Percentiles rank a stretch among this genome's conserved stretches.
Conservation (phyloP, 2,113 vertebrate genomes). For the Cricetomys ansorgei region DNA sequence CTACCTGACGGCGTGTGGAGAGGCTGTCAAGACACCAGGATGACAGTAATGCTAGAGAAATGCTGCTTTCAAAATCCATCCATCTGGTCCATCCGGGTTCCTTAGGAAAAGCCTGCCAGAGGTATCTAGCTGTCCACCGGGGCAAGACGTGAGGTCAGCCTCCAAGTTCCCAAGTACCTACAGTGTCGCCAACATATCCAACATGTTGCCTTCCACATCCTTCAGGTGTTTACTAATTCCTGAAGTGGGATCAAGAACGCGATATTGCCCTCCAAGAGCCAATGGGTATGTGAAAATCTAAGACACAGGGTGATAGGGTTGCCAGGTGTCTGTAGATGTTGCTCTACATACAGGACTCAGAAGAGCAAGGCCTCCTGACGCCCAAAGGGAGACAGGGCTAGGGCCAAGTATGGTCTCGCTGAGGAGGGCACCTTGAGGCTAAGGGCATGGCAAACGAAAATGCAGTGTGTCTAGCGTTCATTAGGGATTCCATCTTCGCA, state of each 20-base stretch:
- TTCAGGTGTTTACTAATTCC: neutral
- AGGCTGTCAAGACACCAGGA: fast-evolving
- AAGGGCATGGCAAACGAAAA: neutral
- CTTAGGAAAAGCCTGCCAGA: neutral
- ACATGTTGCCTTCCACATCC: fast-evolving
- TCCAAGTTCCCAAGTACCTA: neutral
- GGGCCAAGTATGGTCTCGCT: neutral
- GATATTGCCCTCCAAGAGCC: neutral
- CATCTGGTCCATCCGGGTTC: neutral
- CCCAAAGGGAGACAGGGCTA: neutral
- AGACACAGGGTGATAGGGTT: fast-evolving
- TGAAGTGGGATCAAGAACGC: neutral
- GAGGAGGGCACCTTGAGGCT: neutral
- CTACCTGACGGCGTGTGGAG: fast-evolving
- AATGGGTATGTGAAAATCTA: fast-evolving
- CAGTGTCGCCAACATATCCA: fast-evolving
- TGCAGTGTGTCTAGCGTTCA: fast-evolving
- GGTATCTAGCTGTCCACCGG: no score
- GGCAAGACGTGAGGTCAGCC: no score
- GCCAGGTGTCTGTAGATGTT: fast-evolving
- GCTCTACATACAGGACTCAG: fast-evolving
- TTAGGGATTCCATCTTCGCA: fast-evolving
- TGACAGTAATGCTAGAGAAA: fast-evolving
- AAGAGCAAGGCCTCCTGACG: neutral
- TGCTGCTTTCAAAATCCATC: no score